phyloP scores from a whole-genome alignment of 2,888 invertebrate species.

The Latrodectus elegans region DNA sequence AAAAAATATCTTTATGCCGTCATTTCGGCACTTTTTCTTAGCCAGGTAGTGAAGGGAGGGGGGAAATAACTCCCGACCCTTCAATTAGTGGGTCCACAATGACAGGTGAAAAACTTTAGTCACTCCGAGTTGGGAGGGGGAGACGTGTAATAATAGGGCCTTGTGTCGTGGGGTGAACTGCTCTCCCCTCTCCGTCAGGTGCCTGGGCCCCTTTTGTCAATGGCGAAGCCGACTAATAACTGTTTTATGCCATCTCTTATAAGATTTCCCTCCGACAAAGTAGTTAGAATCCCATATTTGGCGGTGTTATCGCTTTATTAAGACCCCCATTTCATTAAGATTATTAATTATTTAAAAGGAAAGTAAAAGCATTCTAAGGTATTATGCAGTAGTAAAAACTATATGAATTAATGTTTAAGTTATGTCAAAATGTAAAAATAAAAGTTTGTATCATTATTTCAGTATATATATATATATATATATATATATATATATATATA shows the following conservation, averaged over 20 bases:
- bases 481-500: too few relatives aligned
- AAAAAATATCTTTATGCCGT: constrained; percentile 23
- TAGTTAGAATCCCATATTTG: neutral
- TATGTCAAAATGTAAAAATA: too few relatives aligned
- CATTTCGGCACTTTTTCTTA: constrained; percentile 32
- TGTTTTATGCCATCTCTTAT: constrained; percentile 55
- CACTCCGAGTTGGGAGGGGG: constrained; percentile 8
- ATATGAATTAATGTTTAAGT: too few relatives aligned
- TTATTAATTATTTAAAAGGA: too few relatives aligned
- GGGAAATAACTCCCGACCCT: constrained; percentile 38
- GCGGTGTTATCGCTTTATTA: constrained; percentile 28
- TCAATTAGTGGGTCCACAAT: constrained; percentile 60
- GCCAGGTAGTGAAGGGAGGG: neutral
- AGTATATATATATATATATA: too few relatives aligned
- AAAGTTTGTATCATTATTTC: too few relatives aligned
- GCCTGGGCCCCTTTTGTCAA: constrained; percentile 57
- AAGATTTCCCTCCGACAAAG: constrained; percentile 24
- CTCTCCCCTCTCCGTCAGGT: neutral
- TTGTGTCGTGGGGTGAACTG: constrained; percentile 35
- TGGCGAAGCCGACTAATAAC: constrained; percentile 66
- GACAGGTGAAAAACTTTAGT: constrained; percentile 64
- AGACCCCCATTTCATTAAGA: neutral
- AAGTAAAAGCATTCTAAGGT: too few relatives aligned
- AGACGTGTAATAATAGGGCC: constrained; percentile 51
- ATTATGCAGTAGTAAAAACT: too few relatives aligned